phyloP scores from a whole-genome alignment of 2,888 invertebrate species.

The Brenthis ino region DNA sequence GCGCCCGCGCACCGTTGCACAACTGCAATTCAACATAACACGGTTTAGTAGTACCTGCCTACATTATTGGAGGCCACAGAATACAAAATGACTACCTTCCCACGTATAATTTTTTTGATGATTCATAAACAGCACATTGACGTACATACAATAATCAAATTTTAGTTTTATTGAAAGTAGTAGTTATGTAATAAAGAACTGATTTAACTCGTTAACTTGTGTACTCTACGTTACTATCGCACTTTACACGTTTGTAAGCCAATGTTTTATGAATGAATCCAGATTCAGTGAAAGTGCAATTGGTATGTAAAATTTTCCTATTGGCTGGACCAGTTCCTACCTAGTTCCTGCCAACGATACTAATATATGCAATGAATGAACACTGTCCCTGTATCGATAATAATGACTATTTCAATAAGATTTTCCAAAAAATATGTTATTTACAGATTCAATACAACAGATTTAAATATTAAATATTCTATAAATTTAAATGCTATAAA shows the following conservation, averaged over 20 bases:
- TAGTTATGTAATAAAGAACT: too few relatives aligned
- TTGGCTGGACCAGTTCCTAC: neutral
- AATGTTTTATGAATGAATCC: conserved; percentile 4
- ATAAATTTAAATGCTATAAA: too few relatives aligned
- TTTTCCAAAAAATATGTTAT: too few relatives aligned
- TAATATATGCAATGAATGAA: neutral
- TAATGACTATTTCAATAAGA: too few relatives aligned
- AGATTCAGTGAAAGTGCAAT: conserved; percentile 6
- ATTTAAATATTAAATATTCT: too few relatives aligned
- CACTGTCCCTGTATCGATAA: too few relatives aligned
- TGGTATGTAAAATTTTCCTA: neutral
- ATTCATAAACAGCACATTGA: neutral
- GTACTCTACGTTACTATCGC: too few relatives aligned
- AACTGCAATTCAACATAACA: conserved; percentile 41
- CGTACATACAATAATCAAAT: neutral
- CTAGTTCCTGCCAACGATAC: conserved; percentile 6
- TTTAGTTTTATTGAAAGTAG: too few relatives aligned
- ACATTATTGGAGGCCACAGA: conserved; percentile 7
- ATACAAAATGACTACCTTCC: neutral
- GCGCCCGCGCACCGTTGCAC: conserved; percentile 45
- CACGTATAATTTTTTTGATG: neutral
- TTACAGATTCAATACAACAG: too few relatives aligned
- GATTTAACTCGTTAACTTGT: too few relatives aligned
- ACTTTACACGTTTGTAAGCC: too few relatives aligned
- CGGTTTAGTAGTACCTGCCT: conserved; percentile 20